phyloP scores from a whole-genome alignment of 2,797 vertebrate species.

The Atherinosoma microstoma region DNA sequence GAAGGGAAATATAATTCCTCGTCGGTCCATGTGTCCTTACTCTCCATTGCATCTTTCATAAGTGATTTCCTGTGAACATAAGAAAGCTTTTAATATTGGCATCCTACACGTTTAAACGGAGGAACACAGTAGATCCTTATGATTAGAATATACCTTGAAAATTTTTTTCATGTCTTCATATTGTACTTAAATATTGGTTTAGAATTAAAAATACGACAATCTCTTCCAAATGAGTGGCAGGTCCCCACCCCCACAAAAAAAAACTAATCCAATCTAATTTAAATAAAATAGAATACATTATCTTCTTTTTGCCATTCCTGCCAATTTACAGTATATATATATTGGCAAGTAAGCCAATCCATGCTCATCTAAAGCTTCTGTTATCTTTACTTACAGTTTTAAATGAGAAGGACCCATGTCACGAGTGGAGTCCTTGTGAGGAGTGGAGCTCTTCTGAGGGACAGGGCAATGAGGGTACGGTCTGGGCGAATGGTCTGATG shows the following conservation, averaged over 20 bases:
- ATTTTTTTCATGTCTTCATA: no score
- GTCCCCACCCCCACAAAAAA: no score
- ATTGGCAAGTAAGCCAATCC: not conserved
- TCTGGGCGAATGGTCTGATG: conserved; percentile 33
- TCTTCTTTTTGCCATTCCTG: no score
- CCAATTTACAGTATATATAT: no score
- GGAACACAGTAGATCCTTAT: no score
- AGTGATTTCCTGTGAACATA: conserved; percentile 57
- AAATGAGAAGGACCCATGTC: accelerated
- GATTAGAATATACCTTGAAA: no score
- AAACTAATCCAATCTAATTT: no score
- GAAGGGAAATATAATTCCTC: conserved; percentile 63
- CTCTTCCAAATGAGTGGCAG: no score
- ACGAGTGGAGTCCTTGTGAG: conserved; percentile 31
- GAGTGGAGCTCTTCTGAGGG: conserved; percentile 69
- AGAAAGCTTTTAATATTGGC: not conserved
- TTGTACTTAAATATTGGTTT: no score
- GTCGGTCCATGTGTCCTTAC: conserved; percentile 75
- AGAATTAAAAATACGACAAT: no score
- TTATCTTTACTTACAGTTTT: conserved; percentile 59
- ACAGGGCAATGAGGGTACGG: accelerated
- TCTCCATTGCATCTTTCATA: conserved; percentile 48
- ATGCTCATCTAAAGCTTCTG: not conserved
- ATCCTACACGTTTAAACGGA: not conserved
- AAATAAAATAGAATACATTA: no score